Evolutionary conservation across 2,113 vertebrate species (phyloP).

Genomic region (Columba livia): DNA sequence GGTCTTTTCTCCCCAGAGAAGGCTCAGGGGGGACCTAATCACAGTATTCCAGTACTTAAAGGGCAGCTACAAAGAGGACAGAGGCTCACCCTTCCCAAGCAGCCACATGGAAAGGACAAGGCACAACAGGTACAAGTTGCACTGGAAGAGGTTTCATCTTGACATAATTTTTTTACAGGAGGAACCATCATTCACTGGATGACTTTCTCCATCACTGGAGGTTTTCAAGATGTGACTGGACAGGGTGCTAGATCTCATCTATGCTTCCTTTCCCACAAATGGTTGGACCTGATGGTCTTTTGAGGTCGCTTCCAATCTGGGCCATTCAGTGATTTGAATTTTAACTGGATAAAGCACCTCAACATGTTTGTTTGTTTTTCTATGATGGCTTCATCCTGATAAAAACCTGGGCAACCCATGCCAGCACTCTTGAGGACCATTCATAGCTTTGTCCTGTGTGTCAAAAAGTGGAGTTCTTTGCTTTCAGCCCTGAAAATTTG

Average conservation of each 20-base stretch:
- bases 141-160: neutral
- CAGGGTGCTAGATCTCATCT: neutral
- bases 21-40: neutral
- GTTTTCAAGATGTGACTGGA: neutral
- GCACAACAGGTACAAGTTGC: neutral
- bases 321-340: neutral
- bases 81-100: neutral
- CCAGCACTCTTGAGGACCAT: neutral
- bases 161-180: neutral
- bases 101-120: neutral
- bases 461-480: neutral
- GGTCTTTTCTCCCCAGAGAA: neutral
- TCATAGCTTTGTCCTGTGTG: neutral
- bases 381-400: neutral
- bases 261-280: neutral
- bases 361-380: accelerated
- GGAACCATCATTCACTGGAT: neutral
- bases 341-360: neutral
- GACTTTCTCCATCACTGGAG: neutral
- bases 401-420: neutral
- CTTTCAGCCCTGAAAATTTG: neutral
- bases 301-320: neutral
- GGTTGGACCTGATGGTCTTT: neutral
- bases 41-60: neutral
- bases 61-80: neutral